Conservation (phyloP, 2,888 invertebrate genomes). For the Philopedon plagiatum region DNA sequence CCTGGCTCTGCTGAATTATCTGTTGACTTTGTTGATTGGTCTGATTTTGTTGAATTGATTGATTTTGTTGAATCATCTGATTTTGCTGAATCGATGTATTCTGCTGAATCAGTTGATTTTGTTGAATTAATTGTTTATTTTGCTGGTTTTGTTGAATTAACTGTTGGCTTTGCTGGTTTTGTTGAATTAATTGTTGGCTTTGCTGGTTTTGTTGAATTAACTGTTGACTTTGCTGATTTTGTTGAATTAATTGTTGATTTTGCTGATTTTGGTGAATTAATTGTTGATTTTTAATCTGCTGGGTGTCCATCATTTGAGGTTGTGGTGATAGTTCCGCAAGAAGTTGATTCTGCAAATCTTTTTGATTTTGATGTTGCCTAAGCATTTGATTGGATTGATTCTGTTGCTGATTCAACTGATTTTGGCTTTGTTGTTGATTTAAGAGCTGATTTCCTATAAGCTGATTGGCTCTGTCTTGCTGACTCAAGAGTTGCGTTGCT, state of each 20-base stretch:
- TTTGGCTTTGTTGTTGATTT: constrained; percentile 20
- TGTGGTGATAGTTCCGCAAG: constrained; percentile 49
- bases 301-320: neutral
- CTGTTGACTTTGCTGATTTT: constrained; percentile 56
- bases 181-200: constrained; percentile 20
- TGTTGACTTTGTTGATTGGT: constrained; percentile 56
- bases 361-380: constrained; percentile 52
- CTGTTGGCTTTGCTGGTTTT: constrained; percentile 9
- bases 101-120: constrained; percentile 50
- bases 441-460: constrained; percentile 2
- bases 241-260: constrained; percentile 50
- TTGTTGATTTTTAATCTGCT: constrained; percentile 10
- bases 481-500: constrained; percentile 48
- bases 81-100: too few relatives aligned
- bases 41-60: constrained; percentile 49
- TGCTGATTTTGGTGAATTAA: constrained; percentile 24
- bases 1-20: constrained; percentile 47
- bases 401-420: constrained; percentile 37
- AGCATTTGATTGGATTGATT: constrained; percentile 51
- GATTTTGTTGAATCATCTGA: constrained; percentile 25
- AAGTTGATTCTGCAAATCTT: constrained; percentile 50
- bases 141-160: constrained; percentile 38
- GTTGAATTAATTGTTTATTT: constrained; percentile 54
- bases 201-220: constrained; percentile 48
- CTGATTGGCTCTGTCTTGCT: constrained; percentile 33